Evolutionary conservation across 2,888 invertebrate species (phyloP), one percentile per base, ranked within the genome.

Genomic region (Carpatolechia fugitivella): DNA sequence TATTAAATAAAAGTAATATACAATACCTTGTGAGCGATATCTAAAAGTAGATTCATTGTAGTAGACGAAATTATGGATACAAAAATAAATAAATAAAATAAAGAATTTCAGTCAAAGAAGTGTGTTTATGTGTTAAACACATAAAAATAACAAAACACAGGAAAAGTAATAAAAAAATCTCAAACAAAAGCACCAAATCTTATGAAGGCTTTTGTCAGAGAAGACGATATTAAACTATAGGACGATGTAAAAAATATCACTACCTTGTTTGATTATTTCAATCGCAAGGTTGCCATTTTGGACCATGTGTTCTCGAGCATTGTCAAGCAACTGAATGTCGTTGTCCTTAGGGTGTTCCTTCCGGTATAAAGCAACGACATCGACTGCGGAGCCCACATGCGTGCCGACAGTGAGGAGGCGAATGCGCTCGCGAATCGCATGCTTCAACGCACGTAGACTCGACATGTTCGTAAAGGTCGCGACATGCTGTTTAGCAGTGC

Each of bases 381-480:
- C 65, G 1, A 31, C 24, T 18, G 63, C 52, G 33, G 61, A 48
- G 49, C 75, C 76, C 35, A 87, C 78, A 4, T 61, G 40, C 57
- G 80, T 75, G 58, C 74, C 76, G 54, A 81, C 58, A 80, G 86
- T 82, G 8, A 73, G 70, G 16, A 54, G 56, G 47, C 74, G 65
- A 24, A 88, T 68, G 55, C 87, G 84, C 36, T 80, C 78, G 44
- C 88, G 80, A 18, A 87, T 65, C 6, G 60, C 65, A 54, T 78
- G 69, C 64, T 86, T 88, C 59, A 86, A 66, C n/a, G 61, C 59
- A 35, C 78, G 76, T 62, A 68, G 60, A 33, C 14, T 61, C 57
- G 49, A 74, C 70, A 60, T 66, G 60, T 38, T 53, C 20, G 53
- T 55, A 59, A 76, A 63, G 38, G 59, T 14, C 3, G 31, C 10